Evolutionary conservation across 2,797 vertebrate species (phyloP).

Genomic region (Argyrosomus regius): DNA sequence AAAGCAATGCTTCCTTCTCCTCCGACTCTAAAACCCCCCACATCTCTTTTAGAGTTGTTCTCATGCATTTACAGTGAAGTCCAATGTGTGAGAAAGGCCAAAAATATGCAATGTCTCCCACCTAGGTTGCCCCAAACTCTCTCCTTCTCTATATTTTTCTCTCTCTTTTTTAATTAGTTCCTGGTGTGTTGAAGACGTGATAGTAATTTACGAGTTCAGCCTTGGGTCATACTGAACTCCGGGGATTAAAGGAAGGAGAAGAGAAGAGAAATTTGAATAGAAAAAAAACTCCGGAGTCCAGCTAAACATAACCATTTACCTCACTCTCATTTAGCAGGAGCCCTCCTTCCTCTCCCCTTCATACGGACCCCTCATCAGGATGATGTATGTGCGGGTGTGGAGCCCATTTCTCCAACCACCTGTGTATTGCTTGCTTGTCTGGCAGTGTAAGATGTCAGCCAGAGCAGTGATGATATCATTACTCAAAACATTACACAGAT

Average conservation of each 20-base stretch:
- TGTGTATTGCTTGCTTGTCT: constrained; percentile 73
- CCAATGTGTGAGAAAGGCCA: constrained; percentile 3
- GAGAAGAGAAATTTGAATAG: constrained; percentile 11
- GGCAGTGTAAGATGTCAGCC: constrained; percentile 68
- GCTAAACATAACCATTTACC: constrained; percentile 55
- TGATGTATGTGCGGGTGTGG: constrained; percentile 66
- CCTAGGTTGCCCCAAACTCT: not conserved
- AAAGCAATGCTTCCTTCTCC: not conserved
- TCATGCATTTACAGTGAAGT: not conserved
- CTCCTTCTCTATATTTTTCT: constrained; percentile 14
- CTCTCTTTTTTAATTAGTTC: constrained; percentile 56
- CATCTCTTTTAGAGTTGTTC: not conserved
- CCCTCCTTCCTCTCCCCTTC: constrained; percentile 12
- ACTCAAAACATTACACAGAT: constrained; percentile 74
- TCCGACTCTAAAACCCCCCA: not conserved
- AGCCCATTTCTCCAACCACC: constrained; percentile 72
- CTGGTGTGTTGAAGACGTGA: constrained; percentile 41
- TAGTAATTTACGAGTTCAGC: constrained; percentile 60
- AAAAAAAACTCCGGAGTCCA: constrained; percentile 36
- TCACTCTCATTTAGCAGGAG: constrained; percentile 38
- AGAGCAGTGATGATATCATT: constrained; percentile 75
- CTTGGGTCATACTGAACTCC: constrained; percentile 50
- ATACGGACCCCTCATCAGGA: constrained; percentile 61
- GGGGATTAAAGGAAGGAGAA: constrained; percentile 20
- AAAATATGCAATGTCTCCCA: constrained; percentile 2